Base-by-base conservation (phyloP, 2,113 vertebrate species). In the Cynoglossus semilaevis region DNA sequence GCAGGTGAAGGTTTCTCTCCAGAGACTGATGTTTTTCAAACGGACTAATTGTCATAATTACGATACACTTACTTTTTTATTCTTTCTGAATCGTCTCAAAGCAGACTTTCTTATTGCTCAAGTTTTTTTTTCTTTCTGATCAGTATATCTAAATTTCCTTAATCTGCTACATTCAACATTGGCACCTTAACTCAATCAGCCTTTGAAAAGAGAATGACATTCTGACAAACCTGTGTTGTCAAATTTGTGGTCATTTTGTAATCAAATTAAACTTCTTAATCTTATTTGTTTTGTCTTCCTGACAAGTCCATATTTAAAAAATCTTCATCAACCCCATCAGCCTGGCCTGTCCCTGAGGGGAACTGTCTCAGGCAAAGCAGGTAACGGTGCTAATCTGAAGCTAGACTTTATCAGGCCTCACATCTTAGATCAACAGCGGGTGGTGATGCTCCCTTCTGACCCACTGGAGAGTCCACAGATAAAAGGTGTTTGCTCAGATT, bases 401-500 rank as follows among this genome's bases (percentile, higher is more conserved):
- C 38, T 56, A 40, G 49, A 63, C 34, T 72, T 87, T 84, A 85
- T 87, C 81, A 29, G 22, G 79, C 8, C 9, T 34, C 36, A 56
- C 74, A 84, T 87, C 85, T 87, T 80, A 84, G 82, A 83, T 87
- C 82, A 87, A 88, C 87, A 87, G 58, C 48, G 37, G 41, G 51
- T 40, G 41, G 57, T 62, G 82, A 84, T 81, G 66, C 73, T 72
- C 76, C 67, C 77, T 41, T 40, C 80, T 74, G 82, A 70, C 67
- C 60, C 74, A 3, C 65, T 17, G 35, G 63, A 79, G 82, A 52
- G 70, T 63, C 67, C 7, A 22, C 69, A 80, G 80, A 88, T 85
- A 87, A 88, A 84, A 58, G 35, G 4, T 81, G 84, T 87, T 87
- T 88, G 71, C 81, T 85, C 68, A 86, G 82, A 87, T 87, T 82